Evolutionary conservation across 2,797 vertebrate species (phyloP), one percentile per base, ranked within the genome.

Genomic region (Steatocranus sp.): DNA sequence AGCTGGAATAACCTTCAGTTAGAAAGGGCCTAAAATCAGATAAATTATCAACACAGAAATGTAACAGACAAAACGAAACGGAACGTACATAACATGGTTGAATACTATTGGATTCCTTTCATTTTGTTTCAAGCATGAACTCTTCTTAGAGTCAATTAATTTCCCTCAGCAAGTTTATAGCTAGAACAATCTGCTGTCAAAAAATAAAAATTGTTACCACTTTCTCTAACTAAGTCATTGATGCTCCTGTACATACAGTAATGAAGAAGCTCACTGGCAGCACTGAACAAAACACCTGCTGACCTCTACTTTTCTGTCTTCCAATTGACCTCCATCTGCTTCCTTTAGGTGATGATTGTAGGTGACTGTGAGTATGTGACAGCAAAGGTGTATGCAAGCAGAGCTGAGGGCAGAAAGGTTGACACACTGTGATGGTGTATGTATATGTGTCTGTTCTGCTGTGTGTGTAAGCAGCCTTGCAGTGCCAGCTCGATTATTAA

Each of bases 241-340:
- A 38, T 66, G 15, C 46, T 32, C 18, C 20, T 32, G 2, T 30
- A 34, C 11, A 27, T 79, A 36, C 58, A 61, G 18, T 61, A 17
- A 61, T 8, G 2, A 73, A 51, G 30, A 80, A 79, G 66, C 75
- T 81, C 73, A 36, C 85, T 81, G 82, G 48, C 74, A 83, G 50
- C 43, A 74, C 63, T 58, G 81, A 89, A 81, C 20, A 78, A 89
- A 86, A 87, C 88, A 86, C 84, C 85, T 90, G 86, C 92, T 90
- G 91, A 90, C 85, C 79, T 85, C 38, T 70, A 49, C 75, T 83
- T 81, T 88, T 82, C 78, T 86, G 75, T 92, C 87, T 88, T 54
- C 50, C 30, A 79, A 11, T 79, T 91, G 87, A 90, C 88, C 87
- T 92, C 89, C 89, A 90, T 89, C 89, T 90, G 88, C 80, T 90